Evolutionary conservation across 2,797 vertebrate genomes (phyloP).

Genomic region (Pelochelys cantorii): DNA sequence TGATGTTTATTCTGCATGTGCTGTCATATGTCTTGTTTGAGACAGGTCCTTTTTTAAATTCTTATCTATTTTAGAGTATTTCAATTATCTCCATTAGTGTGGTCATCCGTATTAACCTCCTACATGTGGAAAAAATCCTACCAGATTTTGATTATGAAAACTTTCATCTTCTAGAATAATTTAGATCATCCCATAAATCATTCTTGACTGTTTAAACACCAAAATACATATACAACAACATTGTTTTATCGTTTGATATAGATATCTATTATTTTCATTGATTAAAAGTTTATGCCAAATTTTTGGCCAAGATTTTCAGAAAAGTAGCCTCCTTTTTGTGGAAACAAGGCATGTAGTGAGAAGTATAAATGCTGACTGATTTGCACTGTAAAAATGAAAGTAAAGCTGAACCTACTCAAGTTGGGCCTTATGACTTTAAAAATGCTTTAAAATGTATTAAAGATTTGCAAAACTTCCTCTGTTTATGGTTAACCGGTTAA

Average conservation of each 20-base stretch:
- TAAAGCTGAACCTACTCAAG: neutral
- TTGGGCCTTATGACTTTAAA: neutral
- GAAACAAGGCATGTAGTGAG: neutral
- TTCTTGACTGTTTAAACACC: neutral
- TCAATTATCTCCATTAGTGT: neutral
- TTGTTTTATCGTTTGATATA: neutral
- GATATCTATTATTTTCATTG: neutral
- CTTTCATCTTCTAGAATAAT: neutral
- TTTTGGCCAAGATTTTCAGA: neutral
- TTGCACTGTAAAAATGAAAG: slow-evolving; percentile 10
- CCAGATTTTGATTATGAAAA: neutral
- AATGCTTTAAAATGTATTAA: neutral
- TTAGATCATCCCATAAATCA: neutral
- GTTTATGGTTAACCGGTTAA: neutral
- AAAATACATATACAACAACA: neutral
- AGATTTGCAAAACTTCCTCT: accelerated
- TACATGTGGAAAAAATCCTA: neutral
- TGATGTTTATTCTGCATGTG: neutral
- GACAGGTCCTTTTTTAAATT: accelerated
- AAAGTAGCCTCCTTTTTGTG: neutral
- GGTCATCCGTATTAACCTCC: neutral
- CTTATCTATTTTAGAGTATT: neutral
- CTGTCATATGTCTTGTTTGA: neutral
- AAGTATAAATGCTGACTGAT: neutral
- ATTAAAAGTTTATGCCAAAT: neutral